Base-by-base conservation (phyloP, 2,888 invertebrate species). In the Orchestes rusci region DNA sequence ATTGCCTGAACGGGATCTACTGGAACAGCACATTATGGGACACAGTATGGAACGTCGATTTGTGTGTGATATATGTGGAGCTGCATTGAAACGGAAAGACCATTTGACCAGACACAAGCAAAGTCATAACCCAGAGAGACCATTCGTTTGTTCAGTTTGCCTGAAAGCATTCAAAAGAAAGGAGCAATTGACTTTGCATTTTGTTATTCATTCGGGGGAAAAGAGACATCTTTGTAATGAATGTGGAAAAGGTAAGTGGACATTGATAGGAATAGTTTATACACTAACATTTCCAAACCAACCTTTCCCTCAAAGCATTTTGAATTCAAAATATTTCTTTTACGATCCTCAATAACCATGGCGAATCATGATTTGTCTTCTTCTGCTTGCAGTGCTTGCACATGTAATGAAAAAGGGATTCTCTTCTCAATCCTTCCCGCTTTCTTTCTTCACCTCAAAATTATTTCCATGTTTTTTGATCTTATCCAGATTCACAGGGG, bases 181-280 rank as follows among this genome's bases (percentile, higher is more conserved):
- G 73, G 90, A 91, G 63, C 90, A 91, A 56, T 74, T 91, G 45
- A 89, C 89, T 0, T 69, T 90, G 56, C 90, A 91, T 70, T 87
- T 88, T 67, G 88, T 90, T 53, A 90, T 90, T 60, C 90, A 91
- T 68, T 88, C 89, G 8, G 90, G 90, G 2, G 88, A 89, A 67
- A 90, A 90, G 67, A 75, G 88, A 52, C 89, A 90, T 57, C 76
- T 87, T 8, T 91, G 91, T 68, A 82, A 82, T 45, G 88, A 89
- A 67, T 91, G 91, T 62, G 88, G 88, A 50, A 89, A 90, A 73
- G 88, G 51, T 51, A 44, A 32, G 16, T n/a, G n/a, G n/a, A n/a
- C n/a, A n/a, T n/a, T n/a, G n/a, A n/a, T n/a, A n/a, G n/a, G n/a
- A n/a, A n/a, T n/a, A n/a, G n/a, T n/a, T 16, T 7, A 29, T 23